Evolutionary conservation across 1,140 invertebrate species (phyloP).

Genomic region (Brachionus manjavacas): DNA sequence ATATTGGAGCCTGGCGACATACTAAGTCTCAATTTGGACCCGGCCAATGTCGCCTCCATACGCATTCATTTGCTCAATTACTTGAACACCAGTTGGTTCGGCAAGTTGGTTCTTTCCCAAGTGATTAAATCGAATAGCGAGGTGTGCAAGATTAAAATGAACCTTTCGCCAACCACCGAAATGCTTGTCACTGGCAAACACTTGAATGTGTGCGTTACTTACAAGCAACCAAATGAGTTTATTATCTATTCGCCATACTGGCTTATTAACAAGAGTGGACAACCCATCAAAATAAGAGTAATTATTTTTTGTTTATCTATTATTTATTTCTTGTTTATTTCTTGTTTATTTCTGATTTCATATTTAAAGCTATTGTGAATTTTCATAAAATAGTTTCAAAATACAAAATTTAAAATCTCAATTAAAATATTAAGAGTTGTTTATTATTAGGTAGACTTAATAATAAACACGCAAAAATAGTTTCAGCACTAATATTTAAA

Average conservation of each 20-base stretch:
- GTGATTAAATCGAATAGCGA: not conserved
- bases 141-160: conserved; percentile 17
- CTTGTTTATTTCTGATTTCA: too few relatives aligned
- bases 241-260: conserved; percentile 27
- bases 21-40: not conserved
- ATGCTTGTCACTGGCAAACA: conserved; percentile 36
- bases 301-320: too few relatives aligned
- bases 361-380: too few relatives aligned
- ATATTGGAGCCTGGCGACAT: conserved; percentile 18
- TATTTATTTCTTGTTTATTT: too few relatives aligned
- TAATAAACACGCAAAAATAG: too few relatives aligned
- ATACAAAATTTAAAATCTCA: too few relatives aligned
- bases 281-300: conserved; percentile 24
- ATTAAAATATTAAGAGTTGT: too few relatives aligned
- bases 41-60: not conserved
- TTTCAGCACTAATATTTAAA: too few relatives aligned
- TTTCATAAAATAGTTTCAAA: too few relatives aligned
- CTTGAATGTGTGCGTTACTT: not conserved
- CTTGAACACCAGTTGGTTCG: conserved; percentile 31
- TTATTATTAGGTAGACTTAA: too few relatives aligned
- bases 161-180: not conserved
- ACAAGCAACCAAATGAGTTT: conserved; percentile 32
- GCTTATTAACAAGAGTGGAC: conserved; percentile 35
- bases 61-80: conserved; percentile 17
- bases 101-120: not conserved